phyloP scores from a whole-genome alignment of 2,113 vertebrate genomes.

The human region GRCh38 chr3:146809501-146810000 shows the following conservation, averaged over 20 bases:
- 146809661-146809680: slow-evolving; percentile 74
- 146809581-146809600: slow-evolving; percentile 57
- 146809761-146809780: slow-evolving; percentile 79
- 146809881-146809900: slow-evolving; percentile 65
- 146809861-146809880: slow-evolving; percentile 54
- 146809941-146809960: slow-evolving; percentile 59
- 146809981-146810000: slow-evolving; percentile 51
- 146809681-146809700: slow-evolving; percentile 71
- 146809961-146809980: not conserved
- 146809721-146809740: slow-evolving; percentile 63
- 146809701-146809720: slow-evolving; percentile 68
- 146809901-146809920: slow-evolving; percentile 70
- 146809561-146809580: not conserved
- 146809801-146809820: slow-evolving; percentile 74
- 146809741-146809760: slow-evolving; percentile 71
- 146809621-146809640: slow-evolving; percentile 69
- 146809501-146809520: not conserved
- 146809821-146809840: slow-evolving; percentile 67
- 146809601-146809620: slow-evolving; percentile 71
- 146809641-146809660: slow-evolving; percentile 71
- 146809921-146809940: slow-evolving; percentile 61
- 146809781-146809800: slow-evolving; percentile 70
- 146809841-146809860: slow-evolving; percentile 63
- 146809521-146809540: not conserved
- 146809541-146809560: slow-evolving; percentile 17